Evolutionary conservation across 2,797 vertebrate species (phyloP).

Genomic region (Sebastes cheni): DNA sequence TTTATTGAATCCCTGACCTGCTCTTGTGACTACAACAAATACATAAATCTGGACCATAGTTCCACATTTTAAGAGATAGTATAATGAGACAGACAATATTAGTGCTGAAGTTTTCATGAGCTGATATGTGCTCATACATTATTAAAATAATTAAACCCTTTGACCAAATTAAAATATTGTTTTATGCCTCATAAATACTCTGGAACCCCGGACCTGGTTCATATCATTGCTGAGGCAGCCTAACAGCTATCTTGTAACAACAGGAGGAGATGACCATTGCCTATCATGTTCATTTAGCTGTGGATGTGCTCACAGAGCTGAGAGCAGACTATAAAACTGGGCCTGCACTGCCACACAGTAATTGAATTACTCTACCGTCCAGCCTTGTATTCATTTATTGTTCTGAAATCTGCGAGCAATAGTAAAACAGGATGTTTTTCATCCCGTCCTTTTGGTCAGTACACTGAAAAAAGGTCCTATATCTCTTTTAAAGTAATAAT

Average conservation of each 20-base stretch:
- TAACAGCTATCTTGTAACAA: slow-evolving; percentile 78
- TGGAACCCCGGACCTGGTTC: slow-evolving; percentile 45
- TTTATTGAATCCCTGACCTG: background rate
- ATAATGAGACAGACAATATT: slow-evolving; percentile 8
- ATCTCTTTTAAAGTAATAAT: slow-evolving; percentile 58
- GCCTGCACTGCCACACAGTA: slow-evolving; percentile 73
- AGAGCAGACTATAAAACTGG: slow-evolving; percentile 73
- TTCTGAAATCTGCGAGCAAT: slow-evolving; percentile 61
- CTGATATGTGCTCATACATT: slow-evolving; percentile 19
- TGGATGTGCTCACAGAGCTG: slow-evolving; percentile 71
- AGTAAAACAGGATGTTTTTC: slow-evolving; percentile 50
- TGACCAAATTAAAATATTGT: slow-evolving; percentile 61
- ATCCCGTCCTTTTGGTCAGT: slow-evolving; percentile 8
- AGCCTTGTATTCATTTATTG: slow-evolving; percentile 72
- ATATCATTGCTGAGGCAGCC: slow-evolving; percentile 66
- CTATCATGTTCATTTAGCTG: slow-evolving; percentile 77
- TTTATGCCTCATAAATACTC: slow-evolving; percentile 62
- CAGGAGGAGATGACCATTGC: slow-evolving; percentile 69
- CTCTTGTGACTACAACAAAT: background rate
- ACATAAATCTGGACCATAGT: background rate
- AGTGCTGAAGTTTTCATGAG: slow-evolving; percentile 25
- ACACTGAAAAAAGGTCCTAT: background rate
- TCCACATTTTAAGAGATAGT: slow-evolving; percentile 3
- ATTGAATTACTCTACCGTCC: slow-evolving; percentile 76
- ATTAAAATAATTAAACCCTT: slow-evolving; percentile 39